Base-by-base conservation (phyloP, 2,888 invertebrate species). In the Lagria hirta region DNA sequence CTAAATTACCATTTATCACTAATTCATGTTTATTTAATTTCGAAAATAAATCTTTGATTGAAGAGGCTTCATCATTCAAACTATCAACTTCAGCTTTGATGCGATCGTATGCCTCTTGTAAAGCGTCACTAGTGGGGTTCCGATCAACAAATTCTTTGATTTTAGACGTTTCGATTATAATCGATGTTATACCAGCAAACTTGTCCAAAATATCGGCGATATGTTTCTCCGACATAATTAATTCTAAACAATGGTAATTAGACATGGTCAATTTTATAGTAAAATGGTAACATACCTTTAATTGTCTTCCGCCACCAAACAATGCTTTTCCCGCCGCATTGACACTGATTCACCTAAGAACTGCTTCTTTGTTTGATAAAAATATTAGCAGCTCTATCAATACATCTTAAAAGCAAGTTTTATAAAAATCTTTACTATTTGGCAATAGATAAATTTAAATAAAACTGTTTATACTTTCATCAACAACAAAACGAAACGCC, bases 51-150 rank as follows among this genome's bases (percentile, higher is more conserved):
- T 46, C 34, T 32, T 51, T 48, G 22, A 57, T 33, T 22, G 45
- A 36, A 2, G 29, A 21, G 18, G 51, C 43, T 17, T 52, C 35
- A 4, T 40, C 27, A 21, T 42, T 37, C 10, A 60, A 43, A 14
- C 34, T 22, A 22, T 51, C 48, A 13, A 60, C 43, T 15, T 54
- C 11, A n/a, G 12, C 37, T 48, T 57, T 55, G 3, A 55, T 54
- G 22, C 43, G 34, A 17, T 54, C 42, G 3, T 55, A 36, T 18
- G 54, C 22, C 7, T 43, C 41, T n/a, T 48, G 27, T 3, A 43
- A 15, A 7, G 18, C 10, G n/a, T 27, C 17, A 12, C 22, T 16
- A 4, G 10, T n/a, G 7, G 16, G 1, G 1, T 21, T 33, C 2
- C 15, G 4, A 7, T 42, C 42, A 10, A 42, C 21, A 2, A 22